Percentiles rank a stretch among this genome's conserved stretches.
Evolutionary conservation across 2,888 invertebrate genomes (phyloP).

Genomic region (Eubasilissa splendida): DNA sequence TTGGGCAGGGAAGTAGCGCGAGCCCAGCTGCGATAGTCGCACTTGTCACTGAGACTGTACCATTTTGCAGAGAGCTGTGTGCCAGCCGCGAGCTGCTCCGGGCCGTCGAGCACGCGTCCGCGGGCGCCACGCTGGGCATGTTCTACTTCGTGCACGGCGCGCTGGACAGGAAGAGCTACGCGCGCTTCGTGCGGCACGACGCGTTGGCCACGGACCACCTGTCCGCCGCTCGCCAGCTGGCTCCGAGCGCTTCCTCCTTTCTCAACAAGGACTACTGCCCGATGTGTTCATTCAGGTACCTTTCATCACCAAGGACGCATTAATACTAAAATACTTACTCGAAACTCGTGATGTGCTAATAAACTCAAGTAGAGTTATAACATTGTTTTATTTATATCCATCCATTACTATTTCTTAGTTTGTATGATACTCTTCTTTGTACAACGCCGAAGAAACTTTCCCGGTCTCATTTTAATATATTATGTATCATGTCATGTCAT

Average conservation of each 20-base stretch:
- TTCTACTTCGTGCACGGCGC: slow-evolving; percentile 30
- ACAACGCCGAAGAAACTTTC: no score
- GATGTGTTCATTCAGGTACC: slow-evolving; percentile 24
- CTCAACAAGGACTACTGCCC: slow-evolving; percentile 30
- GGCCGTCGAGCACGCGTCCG: slow-evolving; percentile 63
- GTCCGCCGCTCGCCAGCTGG: slow-evolving; percentile 63
- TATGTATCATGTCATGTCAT: no score
- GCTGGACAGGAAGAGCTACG: slow-evolving; percentile 57
- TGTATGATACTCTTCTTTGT: no score
- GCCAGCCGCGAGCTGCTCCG: slow-evolving; percentile 65
- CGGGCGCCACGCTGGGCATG: slow-evolving; percentile 53
- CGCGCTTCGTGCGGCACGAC: slow-evolving; percentile 64
- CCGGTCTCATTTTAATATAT: no score
- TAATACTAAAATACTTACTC: no score
- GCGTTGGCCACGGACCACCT: slow-evolving; percentile 66
- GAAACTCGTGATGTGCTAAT: no score
- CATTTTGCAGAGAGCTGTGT: slow-evolving; percentile 64
- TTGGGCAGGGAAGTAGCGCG: no score
- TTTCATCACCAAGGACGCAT: background rate
- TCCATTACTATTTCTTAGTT: no score
- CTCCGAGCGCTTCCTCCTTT: slow-evolving; percentile 59
- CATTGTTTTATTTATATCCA: no score
- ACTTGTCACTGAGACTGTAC: no score
- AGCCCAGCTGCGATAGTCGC: no score
- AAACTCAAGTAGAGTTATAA: no score